Evolutionary conservation across 2,797 vertebrate genomes (phyloP).

Genomic region (Erpetoichthys calabaricus): DNA sequence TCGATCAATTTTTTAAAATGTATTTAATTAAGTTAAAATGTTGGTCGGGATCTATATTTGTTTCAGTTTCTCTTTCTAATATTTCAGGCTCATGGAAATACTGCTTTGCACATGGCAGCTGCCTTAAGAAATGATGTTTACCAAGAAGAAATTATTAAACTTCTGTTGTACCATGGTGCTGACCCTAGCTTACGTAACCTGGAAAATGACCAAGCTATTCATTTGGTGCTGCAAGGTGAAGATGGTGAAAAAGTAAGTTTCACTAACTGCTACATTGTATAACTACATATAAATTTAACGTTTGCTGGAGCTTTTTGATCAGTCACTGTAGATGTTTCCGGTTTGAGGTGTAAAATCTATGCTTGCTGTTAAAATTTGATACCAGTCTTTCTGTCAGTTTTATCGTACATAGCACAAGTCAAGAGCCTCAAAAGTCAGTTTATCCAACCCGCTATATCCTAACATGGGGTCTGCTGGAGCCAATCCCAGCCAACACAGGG

Average conservation of each 20-base stretch:
- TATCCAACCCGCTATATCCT: too few relatives aligned
- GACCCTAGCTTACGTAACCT: slow-evolving; percentile 31
- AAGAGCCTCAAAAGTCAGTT: too few relatives aligned
- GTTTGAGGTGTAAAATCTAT: too few relatives aligned
- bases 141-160: slow-evolving; percentile 28
- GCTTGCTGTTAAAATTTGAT: too few relatives aligned
- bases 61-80: background rate
- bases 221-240: slow-evolving; percentile 30
- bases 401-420: too few relatives aligned
- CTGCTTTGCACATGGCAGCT: slow-evolving; percentile 36
- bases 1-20: too few relatives aligned
- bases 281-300: background rate
- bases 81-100: slow-evolving; percentile 34
- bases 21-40: background rate
- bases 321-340: too few relatives aligned
- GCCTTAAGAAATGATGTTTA: slow-evolving; percentile 22
- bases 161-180: slow-evolving; percentile 30
- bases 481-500: too few relatives aligned
- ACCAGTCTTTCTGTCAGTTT: too few relatives aligned
- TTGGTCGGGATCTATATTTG: background rate
- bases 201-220: slow-evolving; percentile 32
- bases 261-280: background rate
- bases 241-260: slow-evolving; percentile 28
- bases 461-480: too few relatives aligned
- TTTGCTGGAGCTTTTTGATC: too few relatives aligned